A percentile compares a stretch with the other conserved stretches of the same genome.
phyloP scores from a whole-genome alignment of 2,797 vertebrate species.

The Coracias cyanogaster region DNA sequence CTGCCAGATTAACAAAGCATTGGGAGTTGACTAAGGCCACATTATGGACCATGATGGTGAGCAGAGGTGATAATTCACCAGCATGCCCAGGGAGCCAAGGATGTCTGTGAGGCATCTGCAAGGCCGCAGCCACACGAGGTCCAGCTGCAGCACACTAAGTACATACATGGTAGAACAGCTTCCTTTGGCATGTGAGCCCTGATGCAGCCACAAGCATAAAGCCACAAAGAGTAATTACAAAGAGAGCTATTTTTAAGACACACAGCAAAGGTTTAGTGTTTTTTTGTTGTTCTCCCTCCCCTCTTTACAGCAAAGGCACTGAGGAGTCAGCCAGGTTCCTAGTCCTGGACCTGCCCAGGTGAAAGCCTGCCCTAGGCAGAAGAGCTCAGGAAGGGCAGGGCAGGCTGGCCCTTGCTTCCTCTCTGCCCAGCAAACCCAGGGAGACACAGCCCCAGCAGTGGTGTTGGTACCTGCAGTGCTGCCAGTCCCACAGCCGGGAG shows the following conservation, averaged over 20 bases:
- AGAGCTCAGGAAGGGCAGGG: not conserved
- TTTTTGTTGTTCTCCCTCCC: not conserved
- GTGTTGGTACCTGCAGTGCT: not conserved
- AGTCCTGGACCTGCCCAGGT: not conserved
- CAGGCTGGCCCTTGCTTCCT: not conserved
- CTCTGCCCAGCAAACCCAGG: not conserved
- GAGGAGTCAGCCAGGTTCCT: not conserved
- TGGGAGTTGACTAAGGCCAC: not conserved
- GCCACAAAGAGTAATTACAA: not conserved
- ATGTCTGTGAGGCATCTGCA: rapidly evolving
- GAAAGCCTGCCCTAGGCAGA: not conserved
- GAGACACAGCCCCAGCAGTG: not conserved
- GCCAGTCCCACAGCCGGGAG: not conserved
- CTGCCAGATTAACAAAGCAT: not conserved
- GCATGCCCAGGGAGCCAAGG: not conserved
- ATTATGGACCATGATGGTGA: rapidly evolving
- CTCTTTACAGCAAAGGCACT: not conserved
- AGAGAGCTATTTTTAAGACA: not conserved
- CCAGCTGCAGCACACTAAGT: not conserved
- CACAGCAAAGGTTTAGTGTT: not conserved
- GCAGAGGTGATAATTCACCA: not conserved
- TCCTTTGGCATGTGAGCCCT: not conserved
- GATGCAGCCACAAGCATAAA: not conserved
- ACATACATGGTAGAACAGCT: not conserved
- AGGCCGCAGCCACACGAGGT: not conserved